Conservation (phyloP, 1,140 invertebrate genomes). For the Nylanderia fulva region DNA sequence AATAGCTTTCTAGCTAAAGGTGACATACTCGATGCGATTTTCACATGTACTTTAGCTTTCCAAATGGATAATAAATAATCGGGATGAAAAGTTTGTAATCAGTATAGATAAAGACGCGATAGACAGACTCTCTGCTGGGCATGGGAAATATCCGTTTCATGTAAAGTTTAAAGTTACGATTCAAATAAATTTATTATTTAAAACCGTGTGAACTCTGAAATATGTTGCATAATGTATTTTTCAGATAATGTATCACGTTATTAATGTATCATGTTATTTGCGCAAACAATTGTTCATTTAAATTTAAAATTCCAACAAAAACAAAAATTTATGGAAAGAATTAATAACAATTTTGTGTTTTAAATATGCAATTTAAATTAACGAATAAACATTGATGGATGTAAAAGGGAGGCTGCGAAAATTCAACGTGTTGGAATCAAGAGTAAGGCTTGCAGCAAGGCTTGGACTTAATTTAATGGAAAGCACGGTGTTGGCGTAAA, state of each 20-base stretch:
- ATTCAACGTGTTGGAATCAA: neutral
- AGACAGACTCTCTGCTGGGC: neutral
- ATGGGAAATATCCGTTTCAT: neutral
- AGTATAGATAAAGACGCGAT: neutral
- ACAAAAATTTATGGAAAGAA: neutral
- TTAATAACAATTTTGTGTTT: neutral
- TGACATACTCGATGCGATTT: neutral
- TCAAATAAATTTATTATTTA: neutral
- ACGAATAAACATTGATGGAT: neutral
- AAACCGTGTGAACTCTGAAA: neutral
- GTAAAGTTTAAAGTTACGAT: neutral
- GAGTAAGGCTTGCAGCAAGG: constrained; percentile 38
- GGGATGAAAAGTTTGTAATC: neutral
- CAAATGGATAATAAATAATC: too few relatives aligned
- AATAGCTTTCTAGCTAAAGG: constrained; percentile 38
- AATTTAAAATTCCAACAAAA: neutral
- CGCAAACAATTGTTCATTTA: too few relatives aligned
- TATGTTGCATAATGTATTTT: neutral
- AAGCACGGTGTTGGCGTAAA: constrained; percentile 60
- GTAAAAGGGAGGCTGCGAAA: neutral
- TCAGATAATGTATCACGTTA: neutral
- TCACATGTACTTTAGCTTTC: neutral
- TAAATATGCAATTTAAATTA: neutral
- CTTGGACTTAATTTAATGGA: constrained; percentile 59
- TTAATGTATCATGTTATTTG: too few relatives aligned